Evolutionary conservation across 2,888 invertebrate species (phyloP), one percentile per base, ranked within the genome.

Genomic region (Acleris literana): DNA sequence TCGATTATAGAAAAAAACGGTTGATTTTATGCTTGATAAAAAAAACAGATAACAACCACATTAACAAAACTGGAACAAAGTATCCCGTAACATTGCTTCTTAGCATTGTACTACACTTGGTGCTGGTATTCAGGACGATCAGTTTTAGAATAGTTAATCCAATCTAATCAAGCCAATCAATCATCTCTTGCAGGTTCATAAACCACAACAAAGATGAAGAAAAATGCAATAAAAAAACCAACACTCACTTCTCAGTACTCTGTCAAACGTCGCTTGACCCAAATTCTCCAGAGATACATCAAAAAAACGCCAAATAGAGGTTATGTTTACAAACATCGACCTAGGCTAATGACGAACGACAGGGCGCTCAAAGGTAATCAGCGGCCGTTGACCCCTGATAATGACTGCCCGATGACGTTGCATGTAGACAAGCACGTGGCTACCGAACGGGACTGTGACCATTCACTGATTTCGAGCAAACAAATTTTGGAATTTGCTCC

Each of bases 331-430:
- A 91, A 92, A 92, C 90, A 90, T 88, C 87, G 92, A 92, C 92
- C 92, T 92, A 92, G 92, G 91, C 88, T 92, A 92, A 92, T 92
- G 90, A 89, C 89, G 87, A 91, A 85, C 86, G 91, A 87, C 90
- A 92, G 88, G 90, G 90, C 89, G 86, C 81, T 83, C 79, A 77
- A 84, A 83, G 90, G 90, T 90, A 91, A 92, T 92, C 91, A 92
- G 83, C 81, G 81, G 88, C 81, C 88, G 82, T 85, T 90, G 91
- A 90, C 91, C 92, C 81, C 87, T 78, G 84, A 83, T 92, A 92
- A 92, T 92, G 92, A 92, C 88, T 90, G 87, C 77, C 85, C 91
- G 86, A 92, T 92, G 92, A 92, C 92, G 89, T 68, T 91, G 92
- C 92, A 92, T 79, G 86, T 84, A 78, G 68, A 61, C 62, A 79